Base-by-base conservation (phyloP, 2,113 vertebrate species). In the Brachionichthys hirsutus region DNA sequence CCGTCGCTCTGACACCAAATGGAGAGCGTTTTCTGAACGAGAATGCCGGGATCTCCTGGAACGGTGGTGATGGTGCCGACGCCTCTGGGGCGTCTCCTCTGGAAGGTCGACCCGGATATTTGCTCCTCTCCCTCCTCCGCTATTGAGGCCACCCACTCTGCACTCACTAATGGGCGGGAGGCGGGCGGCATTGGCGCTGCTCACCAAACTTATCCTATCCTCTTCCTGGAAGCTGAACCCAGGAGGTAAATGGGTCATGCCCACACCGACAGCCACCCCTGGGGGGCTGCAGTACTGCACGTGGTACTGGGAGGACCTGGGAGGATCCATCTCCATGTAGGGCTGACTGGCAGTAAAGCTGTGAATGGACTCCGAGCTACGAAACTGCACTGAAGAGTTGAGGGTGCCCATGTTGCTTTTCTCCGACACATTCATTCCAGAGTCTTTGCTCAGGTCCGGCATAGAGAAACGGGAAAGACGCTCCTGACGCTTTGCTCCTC, bases 401-500 rank as follows among this genome's bases (percentile, higher is more conserved):
- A 97, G 92, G 0, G 95, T 96, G 41, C 93, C 94, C 93, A 95
- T 93, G 87, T 92, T 95, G 83, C 95, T 98, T 80, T 97, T 99
- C 87, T 98, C 95, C 0, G 95, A 98, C 67, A 96, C 72, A 0
- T 97, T 98, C 95, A 99, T 94, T 35, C 96, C 97, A 0, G 97
- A 99, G 90, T 99, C 97, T 86, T 99, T 98, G 91, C 97, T 99
- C 75, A 99, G 89, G 84, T 99, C 97, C 0, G 97, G 97, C 97
- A 99, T 99, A 13, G 97, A 99, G 79, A 99, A 99, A 13, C 94
- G 91, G 48, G 97, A 98, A 19, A 99, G 93, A 56, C 96, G 95
- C 83, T 98, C 97, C 83, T 96, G 97, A 36, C 93, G 91, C 75
- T 93, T 97, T 30, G 24, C 24, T 76, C 94, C 89, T 6, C 94